Evolutionary conservation across 1,140 invertebrate genomes (phyloP), one percentile per base, ranked within the genome.

Genomic region (Macrotrachela quadricornifera): DNA sequence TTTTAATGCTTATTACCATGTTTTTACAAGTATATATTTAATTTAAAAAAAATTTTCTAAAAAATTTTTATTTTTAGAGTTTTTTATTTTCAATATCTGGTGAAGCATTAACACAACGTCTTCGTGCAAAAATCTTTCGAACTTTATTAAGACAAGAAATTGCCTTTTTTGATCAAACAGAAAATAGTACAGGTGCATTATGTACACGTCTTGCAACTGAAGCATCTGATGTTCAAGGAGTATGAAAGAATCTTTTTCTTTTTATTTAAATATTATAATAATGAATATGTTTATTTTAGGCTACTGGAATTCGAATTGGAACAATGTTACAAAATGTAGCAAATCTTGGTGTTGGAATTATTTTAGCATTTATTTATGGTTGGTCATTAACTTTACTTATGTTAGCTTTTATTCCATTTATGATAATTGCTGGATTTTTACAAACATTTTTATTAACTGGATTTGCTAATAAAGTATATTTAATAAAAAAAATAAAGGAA

Each of bases 111-210:
- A 79, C 82, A 16, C 75, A 76, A 46, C 72, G 78, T 63, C 76
- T 86, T 16, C 41, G 54, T 39, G 46, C 54, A 58, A 69, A 72
- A 58, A 85, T 82, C 62, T 69, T 86, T 15, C 69, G 76, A 59
- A 73, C 81, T 10, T 77, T 86, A 1, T 67, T 91, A 6, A 74
- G 81, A 13, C 86, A 91, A 68, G 84, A 91, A 60, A 83, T 91
- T 61, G 72, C 78, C 37, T 92, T 85, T 85, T 90, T 85, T 67
- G 83, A 85, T 63, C 74, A 78, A 50, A 74, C 79, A 41, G 69
- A 66, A 10, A 82, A 85, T 60, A 79, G 77, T 10, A 56, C 82
- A 15, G 82, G 82, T 8, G 78, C 80, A 0, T 61, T 85, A 1
- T 84, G 80, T 62, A 76, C 81, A 0, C 73, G 80, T 40, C 64